A percentile compares a stretch with the other conserved stretches of the same genome.
phyloP scores from a whole-genome alignment of 2,888 invertebrate species.

The Parnassius mnemosyne region DNA sequence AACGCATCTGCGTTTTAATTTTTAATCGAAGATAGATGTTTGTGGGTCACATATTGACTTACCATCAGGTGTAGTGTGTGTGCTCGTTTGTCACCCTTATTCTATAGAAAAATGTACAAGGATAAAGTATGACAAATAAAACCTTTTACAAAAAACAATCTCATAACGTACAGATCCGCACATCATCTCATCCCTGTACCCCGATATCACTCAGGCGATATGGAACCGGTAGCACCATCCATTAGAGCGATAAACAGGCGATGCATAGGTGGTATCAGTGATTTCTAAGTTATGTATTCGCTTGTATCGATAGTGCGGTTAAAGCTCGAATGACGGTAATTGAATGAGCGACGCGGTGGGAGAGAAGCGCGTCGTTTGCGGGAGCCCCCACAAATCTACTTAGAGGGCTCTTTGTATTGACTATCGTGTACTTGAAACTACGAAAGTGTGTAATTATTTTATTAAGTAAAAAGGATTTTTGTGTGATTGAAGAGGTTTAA shows the following conservation, averaged over 20 bases:
- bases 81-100: no score
- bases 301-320: constrained; percentile 23
- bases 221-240: constrained; percentile 14
- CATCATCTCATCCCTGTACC: constrained; percentile 2
- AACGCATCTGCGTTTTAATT: no score
- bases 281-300: constrained; percentile 12
- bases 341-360: constrained; percentile 50
- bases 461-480: background rate
- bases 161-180: background rate
- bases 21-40: no score
- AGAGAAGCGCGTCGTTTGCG: constrained; percentile 45
- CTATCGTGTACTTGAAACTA: constrained; percentile 45
- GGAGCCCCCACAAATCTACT: constrained; percentile 64
- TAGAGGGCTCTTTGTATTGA: constrained; percentile 71
- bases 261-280: constrained; percentile 19
- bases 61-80: no score
- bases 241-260: constrained; percentile 21
- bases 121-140: background rate
- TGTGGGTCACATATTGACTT: no score
- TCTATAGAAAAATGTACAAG: no score
- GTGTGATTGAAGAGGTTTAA: no score
- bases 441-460: constrained; percentile 32
- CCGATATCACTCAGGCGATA: constrained; percentile 6
- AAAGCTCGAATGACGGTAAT: constrained; percentile 45
- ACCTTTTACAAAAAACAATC: background rate